Base-by-base conservation (phyloP, 2,888 invertebrate species). In the Miltochrista miniata region DNA sequence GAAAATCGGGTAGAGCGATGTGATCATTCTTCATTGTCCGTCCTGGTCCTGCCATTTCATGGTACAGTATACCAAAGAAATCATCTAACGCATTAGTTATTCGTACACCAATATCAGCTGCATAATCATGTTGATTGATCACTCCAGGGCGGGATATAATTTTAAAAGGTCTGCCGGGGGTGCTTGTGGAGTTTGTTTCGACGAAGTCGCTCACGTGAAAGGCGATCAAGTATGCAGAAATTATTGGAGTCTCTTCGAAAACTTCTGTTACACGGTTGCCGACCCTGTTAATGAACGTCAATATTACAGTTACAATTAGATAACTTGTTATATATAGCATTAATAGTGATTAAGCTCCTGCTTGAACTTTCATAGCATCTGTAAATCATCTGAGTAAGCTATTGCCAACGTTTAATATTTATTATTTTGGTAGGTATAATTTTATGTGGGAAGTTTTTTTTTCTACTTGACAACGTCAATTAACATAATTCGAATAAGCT, bases 161-260 rank as follows among this genome's bases (percentile, higher is more conserved):
- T 47, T 76, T 76, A 58, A 90, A 84, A 0, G 89, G 90, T 51
- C 76, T 87, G 1, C 60, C 64, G 1, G 44, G 33, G 0, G 76
- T 74, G 29, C 76, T 72, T 1, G 83, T 79, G n/a, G 31, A 9
- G 18, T 59, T 70, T 0, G 87, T 87, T 34, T 79, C 81, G 9
- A 87, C 82, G 9, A 96, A 95, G 68, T 96, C 95, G 55, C 96
- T 96, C 2, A 98, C 95, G 42, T 97, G 94, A 81, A 98, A 95
- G 0, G 97, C 98, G 10, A 97, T 93, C 7, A 98, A 88, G 74
- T 98, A 98, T 0, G 96, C 95, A 1, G 96, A 96, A 93, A 97
- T 96, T 15, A 87, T 78, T 0, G 94, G 94, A 0, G 95, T 94
- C 12, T 92, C 87, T 38, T 85, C 61, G 79, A 94, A 95, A 0